Evolutionary conservation across 1,140 invertebrate species (phyloP).

Genomic region (Leptinotarsa texana): DNA sequence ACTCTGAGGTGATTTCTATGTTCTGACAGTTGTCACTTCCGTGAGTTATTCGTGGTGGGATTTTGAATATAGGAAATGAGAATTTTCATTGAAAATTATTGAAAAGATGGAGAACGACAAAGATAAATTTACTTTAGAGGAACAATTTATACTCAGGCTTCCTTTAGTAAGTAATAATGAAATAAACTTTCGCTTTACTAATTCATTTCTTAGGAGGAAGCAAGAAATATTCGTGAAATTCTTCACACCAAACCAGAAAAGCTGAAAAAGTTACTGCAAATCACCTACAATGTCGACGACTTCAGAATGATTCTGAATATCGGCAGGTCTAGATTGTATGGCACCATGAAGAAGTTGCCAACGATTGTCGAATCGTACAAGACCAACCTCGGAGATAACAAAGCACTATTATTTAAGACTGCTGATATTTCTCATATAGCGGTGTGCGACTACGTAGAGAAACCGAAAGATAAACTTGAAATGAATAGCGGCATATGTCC

Average conservation of each 20-base stretch:
- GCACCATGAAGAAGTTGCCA: conserved; percentile 46
- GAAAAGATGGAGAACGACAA: background rate
- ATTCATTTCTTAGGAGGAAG: conserved; percentile 40
- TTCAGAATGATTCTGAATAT: conserved; percentile 36
- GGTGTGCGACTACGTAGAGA: conserved; percentile 35
- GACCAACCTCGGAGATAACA: conserved; percentile 42
- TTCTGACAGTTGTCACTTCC: no score
- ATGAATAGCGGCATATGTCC: conserved; percentile 44
- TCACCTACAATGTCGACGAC: conserved; percentile 41
- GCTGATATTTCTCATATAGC: conserved; percentile 51
- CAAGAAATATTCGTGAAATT: conserved; percentile 36
- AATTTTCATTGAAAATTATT: no score
- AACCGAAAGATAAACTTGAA: conserved; percentile 30
- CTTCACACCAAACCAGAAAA: conserved; percentile 46
- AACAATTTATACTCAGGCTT: conserved; percentile 50
- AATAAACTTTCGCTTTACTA: conserved; percentile 10
- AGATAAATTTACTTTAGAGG: conserved; percentile 35
- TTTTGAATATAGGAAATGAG: no score
- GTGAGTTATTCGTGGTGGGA: no score
- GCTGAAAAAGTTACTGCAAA: conserved; percentile 44
- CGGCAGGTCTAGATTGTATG: conserved; percentile 37
- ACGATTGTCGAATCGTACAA: conserved; percentile 52
- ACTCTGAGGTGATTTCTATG: no score
- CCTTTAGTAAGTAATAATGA: conserved; percentile 38
- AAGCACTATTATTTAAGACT: conserved; percentile 46